These are phyloP conservation scores for Phataginus tetradactyla DNA, from an alignment of 2,797 vertebrate species.

Conservation along the genomic window DNA sequence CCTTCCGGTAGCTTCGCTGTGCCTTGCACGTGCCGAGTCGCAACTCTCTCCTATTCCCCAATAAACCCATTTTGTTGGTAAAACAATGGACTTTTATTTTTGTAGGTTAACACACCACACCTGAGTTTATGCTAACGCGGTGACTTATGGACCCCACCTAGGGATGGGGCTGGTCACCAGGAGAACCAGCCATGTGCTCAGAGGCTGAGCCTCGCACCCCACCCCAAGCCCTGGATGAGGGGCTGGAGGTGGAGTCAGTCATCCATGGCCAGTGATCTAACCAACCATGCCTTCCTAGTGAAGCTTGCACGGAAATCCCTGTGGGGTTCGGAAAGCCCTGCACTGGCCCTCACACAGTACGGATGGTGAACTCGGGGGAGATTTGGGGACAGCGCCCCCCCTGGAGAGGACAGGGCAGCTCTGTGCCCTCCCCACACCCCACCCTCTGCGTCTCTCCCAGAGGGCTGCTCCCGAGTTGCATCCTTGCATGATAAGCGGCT, in stretches of 20 bases:
- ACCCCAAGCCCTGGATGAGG: too few relatives aligned
- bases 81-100: too few relatives aligned
- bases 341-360: too few relatives aligned
- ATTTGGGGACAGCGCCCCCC: too few relatives aligned
- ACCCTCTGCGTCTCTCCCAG: fast-evolving
- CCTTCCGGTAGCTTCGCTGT: too few relatives aligned
- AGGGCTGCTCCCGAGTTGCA: fast-evolving
- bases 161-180: too few relatives aligned
- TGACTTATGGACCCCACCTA: background rate
- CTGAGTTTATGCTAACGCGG: too few relatives aligned
- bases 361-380: too few relatives aligned
- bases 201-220: background rate
- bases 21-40: too few relatives aligned
- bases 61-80: background rate
- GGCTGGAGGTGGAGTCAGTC: too few relatives aligned
- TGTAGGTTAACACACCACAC: background rate
- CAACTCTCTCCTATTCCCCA: background rate
- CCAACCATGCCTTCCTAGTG: fast-evolving
- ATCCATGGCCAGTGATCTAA: background rate
- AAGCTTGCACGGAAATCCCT: background rate
- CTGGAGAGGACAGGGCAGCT: too few relatives aligned
- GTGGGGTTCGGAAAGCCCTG: background rate
- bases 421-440: background rate
- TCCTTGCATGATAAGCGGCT: too few relatives aligned
- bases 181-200: background rate